Evolutionary conservation across 2,888 invertebrate species (phyloP).

Genomic region (Eilema sororculum): DNA sequence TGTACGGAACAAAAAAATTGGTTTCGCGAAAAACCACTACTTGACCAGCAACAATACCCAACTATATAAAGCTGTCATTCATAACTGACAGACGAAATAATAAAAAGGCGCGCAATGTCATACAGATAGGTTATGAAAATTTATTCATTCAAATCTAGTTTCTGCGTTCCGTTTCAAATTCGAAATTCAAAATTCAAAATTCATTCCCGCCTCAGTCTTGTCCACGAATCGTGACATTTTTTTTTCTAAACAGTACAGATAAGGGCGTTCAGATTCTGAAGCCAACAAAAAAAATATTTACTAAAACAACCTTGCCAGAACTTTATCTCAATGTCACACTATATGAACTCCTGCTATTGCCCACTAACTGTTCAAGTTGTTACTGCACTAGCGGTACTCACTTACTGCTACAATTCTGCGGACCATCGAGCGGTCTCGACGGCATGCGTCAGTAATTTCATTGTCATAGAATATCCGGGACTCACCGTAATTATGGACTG

Average conservation of each 20-base stretch:
- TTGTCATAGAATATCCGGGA: neutral
- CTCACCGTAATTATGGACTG: neutral
- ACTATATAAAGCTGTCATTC: neutral
- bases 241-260: neutral
- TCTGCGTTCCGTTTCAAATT: too few relatives aligned
- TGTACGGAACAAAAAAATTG: too few relatives aligned
- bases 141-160: neutral
- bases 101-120: neutral
- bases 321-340: neutral
- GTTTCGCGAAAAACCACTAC: neutral
- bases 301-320: neutral
- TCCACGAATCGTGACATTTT: neutral
- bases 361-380: conserved; percentile 12
- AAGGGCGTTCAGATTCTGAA: too few relatives aligned
- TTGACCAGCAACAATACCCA: neutral
- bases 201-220: neutral
- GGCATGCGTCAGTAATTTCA: neutral
- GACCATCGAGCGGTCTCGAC: conserved; percentile 10
- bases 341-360: conserved; percentile 12
- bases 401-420: conserved; percentile 4
- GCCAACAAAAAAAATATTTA: too few relatives aligned
- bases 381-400: conserved; percentile 2
- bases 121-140: neutral
- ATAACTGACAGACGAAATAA: neutral
- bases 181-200: neutral